phyloP scores from a whole-genome alignment of 2,797 vertebrate species.

The Manis javanica region DNA sequence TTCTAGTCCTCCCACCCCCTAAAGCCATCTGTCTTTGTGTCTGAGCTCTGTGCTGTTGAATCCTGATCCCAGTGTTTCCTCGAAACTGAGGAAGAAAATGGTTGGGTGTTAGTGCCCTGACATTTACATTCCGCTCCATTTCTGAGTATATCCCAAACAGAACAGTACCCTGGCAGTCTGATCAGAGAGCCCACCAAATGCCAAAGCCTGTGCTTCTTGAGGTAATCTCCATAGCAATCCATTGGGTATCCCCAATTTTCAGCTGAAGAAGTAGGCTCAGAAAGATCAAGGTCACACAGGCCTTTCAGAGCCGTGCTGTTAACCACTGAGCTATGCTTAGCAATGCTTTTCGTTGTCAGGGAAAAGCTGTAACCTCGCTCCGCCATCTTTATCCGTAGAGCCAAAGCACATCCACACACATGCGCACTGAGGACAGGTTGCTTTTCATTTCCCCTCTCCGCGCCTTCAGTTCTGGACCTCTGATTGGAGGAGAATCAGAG shows the following conservation, averaged over 20 bases:
- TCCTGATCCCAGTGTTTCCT: neutral
- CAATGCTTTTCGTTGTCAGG: conserved; percentile 89
- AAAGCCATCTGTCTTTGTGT: neutral
- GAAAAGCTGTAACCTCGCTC: conserved; percentile 98
- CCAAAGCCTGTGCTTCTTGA: neutral
- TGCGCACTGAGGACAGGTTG: neutral
- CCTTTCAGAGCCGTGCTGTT: neutral
- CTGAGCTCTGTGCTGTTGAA: neutral
- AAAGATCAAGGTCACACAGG: neutral
- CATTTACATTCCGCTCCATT: neutral
- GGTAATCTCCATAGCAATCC: neutral
- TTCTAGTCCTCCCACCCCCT: neutral
- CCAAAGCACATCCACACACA: neutral
- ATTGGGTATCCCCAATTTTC: neutral
- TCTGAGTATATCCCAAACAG: neutral
- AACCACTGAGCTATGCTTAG: neutral
- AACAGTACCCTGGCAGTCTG: neutral
- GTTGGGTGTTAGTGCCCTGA: neutral
- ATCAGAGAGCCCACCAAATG: neutral
- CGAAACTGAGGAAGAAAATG: neutral
- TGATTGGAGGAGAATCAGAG: conserved; percentile 65
- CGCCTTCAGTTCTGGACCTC: neutral
- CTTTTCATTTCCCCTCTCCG: neutral
- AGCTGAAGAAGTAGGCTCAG: neutral
- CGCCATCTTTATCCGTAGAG: conserved; percentile 90